Percentiles rank a stretch among this genome's conserved stretches.
These are phyloP conservation scores for Coranthus polyacanthus DNA, from an alignment of 2,797 vertebrate genomes.

Conservation along the genomic window DNA sequence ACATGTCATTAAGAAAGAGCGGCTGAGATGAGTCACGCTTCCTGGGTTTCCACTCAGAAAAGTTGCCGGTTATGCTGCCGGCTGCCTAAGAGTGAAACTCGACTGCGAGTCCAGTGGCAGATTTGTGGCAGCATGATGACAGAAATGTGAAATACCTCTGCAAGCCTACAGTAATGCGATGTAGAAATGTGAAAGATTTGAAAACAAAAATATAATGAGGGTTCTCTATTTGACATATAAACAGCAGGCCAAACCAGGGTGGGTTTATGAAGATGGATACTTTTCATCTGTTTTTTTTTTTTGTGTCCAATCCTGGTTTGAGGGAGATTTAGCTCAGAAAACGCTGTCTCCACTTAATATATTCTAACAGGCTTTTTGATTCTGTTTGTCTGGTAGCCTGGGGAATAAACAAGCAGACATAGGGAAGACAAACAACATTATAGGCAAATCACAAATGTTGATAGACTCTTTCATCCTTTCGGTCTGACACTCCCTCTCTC, in stretches of 20 bases:
- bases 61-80: neutral
- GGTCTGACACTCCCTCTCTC: constrained; percentile 14
- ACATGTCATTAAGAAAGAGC: constrained; percentile 31
- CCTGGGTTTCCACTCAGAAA: constrained; percentile 1
- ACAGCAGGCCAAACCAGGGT: neutral
- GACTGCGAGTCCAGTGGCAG: constrained; percentile 3
- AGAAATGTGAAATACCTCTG: constrained; percentile 28
- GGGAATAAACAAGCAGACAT: constrained; percentile 49
- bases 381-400: constrained; percentile 34
- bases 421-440: constrained; percentile 38
- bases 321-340: constrained; percentile 20
- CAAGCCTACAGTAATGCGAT: constrained; percentile 1
- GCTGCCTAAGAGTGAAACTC: constrained; percentile 11
- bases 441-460: constrained; percentile 34
- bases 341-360: constrained; percentile 24
- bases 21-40: constrained; percentile 24
- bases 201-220: constrained; percentile 30
- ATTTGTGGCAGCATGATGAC: constrained; percentile 40
- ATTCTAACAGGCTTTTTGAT: constrained; percentile 40
- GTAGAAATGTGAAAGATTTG: constrained; percentile 11
- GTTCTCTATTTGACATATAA: neutral
- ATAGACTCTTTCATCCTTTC: constrained; percentile 25
- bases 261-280: constrained; percentile 25
- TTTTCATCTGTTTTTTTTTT: constrained; percentile 17
- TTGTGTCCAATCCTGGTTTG: neutral